Conservation (phyloP, 2,888 invertebrate genomes). For the Omphaloscelis lunosa region DNA sequence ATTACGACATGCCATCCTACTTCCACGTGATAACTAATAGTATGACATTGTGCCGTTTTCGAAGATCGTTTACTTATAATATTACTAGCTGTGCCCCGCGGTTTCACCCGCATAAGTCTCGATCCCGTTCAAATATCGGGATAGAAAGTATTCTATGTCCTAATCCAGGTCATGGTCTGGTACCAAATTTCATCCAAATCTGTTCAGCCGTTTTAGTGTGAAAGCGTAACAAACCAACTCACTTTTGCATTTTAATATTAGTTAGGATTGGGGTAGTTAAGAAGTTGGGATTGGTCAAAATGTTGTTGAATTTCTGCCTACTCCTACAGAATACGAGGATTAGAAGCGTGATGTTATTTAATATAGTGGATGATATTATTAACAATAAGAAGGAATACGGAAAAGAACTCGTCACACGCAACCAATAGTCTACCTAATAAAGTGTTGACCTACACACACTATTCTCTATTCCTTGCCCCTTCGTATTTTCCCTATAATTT, state of each 20-base stretch:
- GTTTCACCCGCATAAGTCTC: too few species aligned
- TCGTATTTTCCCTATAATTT: conserved; percentile 11
- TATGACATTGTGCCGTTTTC: background rate
- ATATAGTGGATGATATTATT: background rate
- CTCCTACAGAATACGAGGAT: background rate
- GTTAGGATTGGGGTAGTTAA: too few species aligned
- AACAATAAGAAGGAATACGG: background rate
- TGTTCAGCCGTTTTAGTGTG: too few species aligned
- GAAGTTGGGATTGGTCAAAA: background rate
- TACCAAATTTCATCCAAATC: too few species aligned
- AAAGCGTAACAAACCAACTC: too few species aligned
- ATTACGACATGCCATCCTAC: background rate
- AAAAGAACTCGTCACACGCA: background rate
- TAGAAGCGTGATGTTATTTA: background rate
- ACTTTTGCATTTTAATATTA: too few species aligned
- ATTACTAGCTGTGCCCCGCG: too few species aligned
- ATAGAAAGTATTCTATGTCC: too few species aligned
- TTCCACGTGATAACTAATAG: background rate
- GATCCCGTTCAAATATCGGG: too few species aligned
- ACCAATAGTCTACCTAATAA: background rate
- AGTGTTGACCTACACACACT: background rate
- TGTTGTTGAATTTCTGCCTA: background rate
- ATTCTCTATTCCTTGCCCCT: background rate
- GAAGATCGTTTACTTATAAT: too few species aligned
- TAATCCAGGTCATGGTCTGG: too few species aligned